phyloP scores from a whole-genome alignment of 2,797 vertebrate species.

The Orientallactaga sibirica region DNA sequence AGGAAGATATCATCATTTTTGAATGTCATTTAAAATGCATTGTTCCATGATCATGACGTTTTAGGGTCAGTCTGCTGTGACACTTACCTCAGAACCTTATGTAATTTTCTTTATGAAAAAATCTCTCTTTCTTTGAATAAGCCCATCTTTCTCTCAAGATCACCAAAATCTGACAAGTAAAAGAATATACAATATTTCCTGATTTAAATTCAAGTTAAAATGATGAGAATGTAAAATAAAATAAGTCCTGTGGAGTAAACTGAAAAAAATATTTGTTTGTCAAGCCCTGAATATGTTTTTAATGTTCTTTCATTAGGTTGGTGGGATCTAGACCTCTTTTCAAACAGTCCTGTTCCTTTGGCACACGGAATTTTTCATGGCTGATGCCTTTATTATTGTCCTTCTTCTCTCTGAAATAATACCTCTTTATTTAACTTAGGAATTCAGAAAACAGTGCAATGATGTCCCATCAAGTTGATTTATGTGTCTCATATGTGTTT shows the following conservation, averaged over 20 bases:
- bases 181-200: conserved; percentile 49
- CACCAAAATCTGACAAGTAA: conserved; percentile 52
- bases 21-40: conserved; percentile 1
- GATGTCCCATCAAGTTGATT: neutral
- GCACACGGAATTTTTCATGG: conserved; percentile 60
- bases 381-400: conserved; percentile 73
- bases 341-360: conserved; percentile 53
- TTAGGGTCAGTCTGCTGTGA: conserved; percentile 31
- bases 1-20: conserved; percentile 30
- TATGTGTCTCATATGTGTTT: conserved; percentile 40
- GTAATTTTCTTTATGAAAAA: conserved; percentile 47
- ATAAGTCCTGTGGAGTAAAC: conserved; percentile 33
- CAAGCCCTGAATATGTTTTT: conserved; percentile 58
- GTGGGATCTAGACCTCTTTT: conserved; percentile 41
- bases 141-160: conserved; percentile 24
- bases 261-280: conserved; percentile 65
- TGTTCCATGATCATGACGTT: conserved; percentile 24
- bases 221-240: conserved; percentile 60
- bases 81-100: conserved; percentile 36
- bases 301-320: conserved; percentile 62
- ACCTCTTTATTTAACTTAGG: conserved; percentile 31
- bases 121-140: conserved; percentile 49
- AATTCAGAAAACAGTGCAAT: conserved; percentile 62
- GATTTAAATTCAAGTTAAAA: conserved; percentile 64
- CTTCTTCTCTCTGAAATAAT: conserved; percentile 59